Percentiles rank a stretch among this genome's conserved stretches.
These are phyloP conservation scores for Phthorimaea operculella DNA, from an alignment of 1,140 invertebrate species.

Conservation along the genomic window DNA sequence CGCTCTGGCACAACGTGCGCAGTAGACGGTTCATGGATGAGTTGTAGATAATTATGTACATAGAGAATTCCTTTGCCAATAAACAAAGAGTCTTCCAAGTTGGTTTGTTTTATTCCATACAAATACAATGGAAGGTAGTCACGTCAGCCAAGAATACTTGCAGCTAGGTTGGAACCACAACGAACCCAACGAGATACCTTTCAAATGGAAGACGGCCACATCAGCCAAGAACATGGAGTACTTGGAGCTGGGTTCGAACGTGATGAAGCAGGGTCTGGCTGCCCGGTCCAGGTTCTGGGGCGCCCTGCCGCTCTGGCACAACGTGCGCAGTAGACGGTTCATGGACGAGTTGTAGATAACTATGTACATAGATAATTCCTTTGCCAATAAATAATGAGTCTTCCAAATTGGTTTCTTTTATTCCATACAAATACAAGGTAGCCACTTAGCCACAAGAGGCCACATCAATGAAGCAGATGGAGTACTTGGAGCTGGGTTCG, in stretches of 20 bases:
- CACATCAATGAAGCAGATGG: no score
- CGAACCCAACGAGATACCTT: constrained; percentile 29
- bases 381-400: no score
- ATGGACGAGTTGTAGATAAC: constrained; percentile 33
- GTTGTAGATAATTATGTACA: constrained; percentile 20
- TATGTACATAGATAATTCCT: no score
- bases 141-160: no score
- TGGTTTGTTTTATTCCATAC: no score
- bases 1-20: constrained; percentile 40
- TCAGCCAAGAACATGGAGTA: constrained; percentile 33
- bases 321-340: constrained; percentile 18
- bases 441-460: no score
- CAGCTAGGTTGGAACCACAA: constrained; percentile 52
- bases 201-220: constrained; percentile 34
- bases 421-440: no score
- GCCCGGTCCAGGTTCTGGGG: constrained; percentile 34
- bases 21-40: constrained; percentile 29
- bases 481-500: no score
- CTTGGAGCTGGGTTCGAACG: constrained; percentile 29
- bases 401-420: no score
- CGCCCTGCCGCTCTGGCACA: constrained; percentile 41
- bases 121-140: no score
- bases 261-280: constrained; percentile 36
- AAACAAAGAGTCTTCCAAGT: no score
- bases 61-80: no score